Evolutionary conservation across 2,797 vertebrate species (phyloP).

Genomic region (Diplodus puntazzo): DNA sequence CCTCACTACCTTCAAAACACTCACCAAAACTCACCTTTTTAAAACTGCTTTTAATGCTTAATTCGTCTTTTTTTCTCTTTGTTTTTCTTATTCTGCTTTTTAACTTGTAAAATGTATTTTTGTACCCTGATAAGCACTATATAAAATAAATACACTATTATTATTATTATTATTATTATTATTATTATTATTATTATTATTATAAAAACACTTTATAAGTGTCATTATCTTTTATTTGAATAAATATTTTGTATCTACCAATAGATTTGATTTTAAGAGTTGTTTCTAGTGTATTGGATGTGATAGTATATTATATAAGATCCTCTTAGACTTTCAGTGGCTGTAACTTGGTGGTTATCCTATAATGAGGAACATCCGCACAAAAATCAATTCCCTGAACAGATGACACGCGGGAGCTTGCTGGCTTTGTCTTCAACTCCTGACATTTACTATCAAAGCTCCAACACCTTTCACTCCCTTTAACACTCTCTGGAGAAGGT

Average conservation of each 20-base stretch:
- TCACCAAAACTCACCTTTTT: too few relatives aligned
- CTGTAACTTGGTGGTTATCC: not conserved
- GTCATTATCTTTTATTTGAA: not conserved
- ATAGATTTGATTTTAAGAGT: not conserved
- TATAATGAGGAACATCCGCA: constrained; percentile 25
- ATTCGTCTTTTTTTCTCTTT: too few relatives aligned
- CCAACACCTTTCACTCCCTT: not conserved
- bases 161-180: too few relatives aligned
- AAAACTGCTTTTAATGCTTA: too few relatives aligned
- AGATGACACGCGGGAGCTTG: not conserved
- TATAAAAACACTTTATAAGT: not conserved
- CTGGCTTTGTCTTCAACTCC: constrained; percentile 1
- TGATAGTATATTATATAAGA: not conserved
- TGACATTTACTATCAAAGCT: constrained; percentile 15
- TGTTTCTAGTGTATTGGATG: not conserved
- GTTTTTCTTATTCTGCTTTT: too few relatives aligned
- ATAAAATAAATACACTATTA: too few relatives aligned
- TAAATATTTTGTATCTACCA: not conserved
- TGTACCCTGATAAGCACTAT: too few relatives aligned
- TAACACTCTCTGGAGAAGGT: not conserved
- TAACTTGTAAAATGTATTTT: too few relatives aligned
- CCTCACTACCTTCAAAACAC: too few relatives aligned
- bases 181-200: too few relatives aligned
- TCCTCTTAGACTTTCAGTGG: not conserved
- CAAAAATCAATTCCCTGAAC: constrained; percentile 1